Conservation (phyloP, 2,113 vertebrate genomes). For the Diglossa brunneiventris region DNA sequence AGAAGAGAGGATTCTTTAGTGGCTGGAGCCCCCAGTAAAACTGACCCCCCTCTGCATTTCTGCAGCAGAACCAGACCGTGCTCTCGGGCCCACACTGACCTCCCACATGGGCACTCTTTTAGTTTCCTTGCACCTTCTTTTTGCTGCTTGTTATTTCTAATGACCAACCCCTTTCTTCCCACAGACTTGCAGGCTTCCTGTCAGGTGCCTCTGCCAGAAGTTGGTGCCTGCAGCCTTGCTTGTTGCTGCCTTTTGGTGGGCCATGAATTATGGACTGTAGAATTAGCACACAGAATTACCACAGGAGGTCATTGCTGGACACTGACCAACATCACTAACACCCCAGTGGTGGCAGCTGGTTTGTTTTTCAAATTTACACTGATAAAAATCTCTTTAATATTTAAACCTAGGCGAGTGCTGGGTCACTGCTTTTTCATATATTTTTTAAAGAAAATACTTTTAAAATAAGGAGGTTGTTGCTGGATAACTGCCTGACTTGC, state of each 20-base stretch:
- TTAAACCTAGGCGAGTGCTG: slow-evolving; percentile 73
- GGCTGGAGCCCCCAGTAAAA: background rate
- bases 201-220: slow-evolving; percentile 37
- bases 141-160: background rate
- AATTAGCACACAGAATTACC: background rate
- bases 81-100: rapidly evolving
- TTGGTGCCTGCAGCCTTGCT: slow-evolving; percentile 52
- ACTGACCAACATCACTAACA: slow-evolving; percentile 57
- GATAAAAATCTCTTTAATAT: slow-evolving; percentile 65
- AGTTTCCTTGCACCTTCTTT: background rate
- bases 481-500: slow-evolving; percentile 66
- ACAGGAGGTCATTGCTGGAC: slow-evolving; percentile 70
- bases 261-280: slow-evolving; percentile 15
- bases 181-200: slow-evolving; percentile 45
- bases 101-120: rapidly evolving
- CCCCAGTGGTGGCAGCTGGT: slow-evolving; percentile 65
- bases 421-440: slow-evolving; percentile 68
- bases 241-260: slow-evolving; percentile 50
- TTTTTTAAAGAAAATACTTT: slow-evolving; percentile 54
- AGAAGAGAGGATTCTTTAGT: background rate
- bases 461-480: slow-evolving; percentile 67
- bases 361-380: slow-evolving; percentile 51
- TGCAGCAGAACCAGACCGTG: rapidly evolving
- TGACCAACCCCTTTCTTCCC: background rate
- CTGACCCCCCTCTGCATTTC: rapidly evolving